phyloP scores from a whole-genome alignment of 2,797 vertebrate species.

The Aldrovandia affinis region DNA sequence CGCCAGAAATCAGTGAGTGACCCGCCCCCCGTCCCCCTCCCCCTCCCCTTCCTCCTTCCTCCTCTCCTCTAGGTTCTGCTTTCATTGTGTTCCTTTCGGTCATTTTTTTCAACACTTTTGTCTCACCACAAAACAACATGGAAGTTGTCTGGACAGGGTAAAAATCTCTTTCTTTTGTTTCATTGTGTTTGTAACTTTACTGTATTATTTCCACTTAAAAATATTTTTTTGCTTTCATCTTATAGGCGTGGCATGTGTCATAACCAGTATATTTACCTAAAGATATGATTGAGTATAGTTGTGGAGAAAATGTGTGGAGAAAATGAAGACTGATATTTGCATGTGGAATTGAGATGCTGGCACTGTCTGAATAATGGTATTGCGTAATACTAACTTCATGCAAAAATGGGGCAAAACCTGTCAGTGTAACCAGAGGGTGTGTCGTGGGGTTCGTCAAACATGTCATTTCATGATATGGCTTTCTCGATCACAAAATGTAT shows the following conservation, averaged over 20 bases:
- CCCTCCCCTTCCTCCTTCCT: background rate
- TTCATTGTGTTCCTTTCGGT: background rate
- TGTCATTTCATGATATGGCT: too few species aligned
- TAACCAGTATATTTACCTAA: background rate
- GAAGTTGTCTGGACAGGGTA: constrained; percentile 6
- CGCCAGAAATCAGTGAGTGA: constrained; percentile 38
- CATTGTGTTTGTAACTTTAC: background rate
- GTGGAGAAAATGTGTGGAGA: background rate
- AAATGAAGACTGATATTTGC: background rate
- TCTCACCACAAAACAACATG: background rate
- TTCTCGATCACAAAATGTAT: background rate
- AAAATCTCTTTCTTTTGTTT: background rate
- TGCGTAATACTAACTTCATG: background rate
- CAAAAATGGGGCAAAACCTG: background rate
- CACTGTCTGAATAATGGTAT: background rate
- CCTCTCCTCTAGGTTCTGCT: background rate
- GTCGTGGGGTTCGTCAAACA: too few species aligned
- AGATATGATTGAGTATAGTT: background rate
- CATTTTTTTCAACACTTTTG: background rate
- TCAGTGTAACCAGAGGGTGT: background rate
- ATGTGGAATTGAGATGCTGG: background rate
- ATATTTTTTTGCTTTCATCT: background rate
- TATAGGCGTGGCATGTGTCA: background rate
- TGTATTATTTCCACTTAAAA: background rate
- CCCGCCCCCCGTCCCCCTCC: background rate